These are phyloP conservation scores for Hirtodrosophila cameraria DNA, from an alignment of 2,888 invertebrate genomes.

Conservation along the genomic window DNA sequence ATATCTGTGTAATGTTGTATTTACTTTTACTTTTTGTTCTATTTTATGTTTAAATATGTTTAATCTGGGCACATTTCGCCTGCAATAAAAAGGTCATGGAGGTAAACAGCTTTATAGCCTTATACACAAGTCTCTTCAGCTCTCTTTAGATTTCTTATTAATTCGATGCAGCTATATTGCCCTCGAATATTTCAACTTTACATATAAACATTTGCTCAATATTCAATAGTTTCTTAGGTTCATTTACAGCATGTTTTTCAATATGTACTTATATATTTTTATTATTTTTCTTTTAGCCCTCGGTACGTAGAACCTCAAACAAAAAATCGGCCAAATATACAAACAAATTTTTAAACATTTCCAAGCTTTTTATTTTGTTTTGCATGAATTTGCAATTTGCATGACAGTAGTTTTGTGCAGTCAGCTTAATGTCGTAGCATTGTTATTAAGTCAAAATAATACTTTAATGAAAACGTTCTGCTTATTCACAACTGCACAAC, in stretches of 20 bases:
- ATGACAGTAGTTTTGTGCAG: slow-evolving; percentile 28
- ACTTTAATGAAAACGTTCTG: slow-evolving; percentile 41
- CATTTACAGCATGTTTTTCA: slow-evolving; percentile 50
- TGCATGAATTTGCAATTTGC: slow-evolving; percentile 44
- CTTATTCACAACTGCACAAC: slow-evolving; percentile 43
- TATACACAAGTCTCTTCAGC: slow-evolving; percentile 41
- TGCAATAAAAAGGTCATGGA: slow-evolving; percentile 75
- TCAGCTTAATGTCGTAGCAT: slow-evolving; percentile 9
- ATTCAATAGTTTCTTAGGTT: slow-evolving; percentile 31
- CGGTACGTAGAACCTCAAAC: slow-evolving; percentile 55
- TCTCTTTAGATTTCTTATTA: slow-evolving; percentile 28
- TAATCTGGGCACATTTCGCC: slow-evolving; percentile 39
- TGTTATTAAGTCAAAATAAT: background rate
- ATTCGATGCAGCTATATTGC: slow-evolving; percentile 14
- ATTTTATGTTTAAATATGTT: slow-evolving; percentile 63
- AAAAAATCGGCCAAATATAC: slow-evolving; percentile 50
- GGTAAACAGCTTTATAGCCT: slow-evolving; percentile 68
- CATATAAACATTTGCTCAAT: slow-evolving; percentile 20
- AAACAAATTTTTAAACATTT: slow-evolving; percentile 18
- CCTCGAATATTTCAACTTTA: slow-evolving; percentile 19
- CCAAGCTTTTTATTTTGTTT: slow-evolving; percentile 10
- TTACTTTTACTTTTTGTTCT: slow-evolving; percentile 58
- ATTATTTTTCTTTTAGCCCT: slow-evolving; percentile 57
- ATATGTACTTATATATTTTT: slow-evolving; percentile 22
- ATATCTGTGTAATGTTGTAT: slow-evolving; percentile 50